Evolutionary conservation across 2,797 vertebrate species (phyloP), one percentile per base, ranked within the genome.

Genomic region (Darevskia nairensis): DNA sequence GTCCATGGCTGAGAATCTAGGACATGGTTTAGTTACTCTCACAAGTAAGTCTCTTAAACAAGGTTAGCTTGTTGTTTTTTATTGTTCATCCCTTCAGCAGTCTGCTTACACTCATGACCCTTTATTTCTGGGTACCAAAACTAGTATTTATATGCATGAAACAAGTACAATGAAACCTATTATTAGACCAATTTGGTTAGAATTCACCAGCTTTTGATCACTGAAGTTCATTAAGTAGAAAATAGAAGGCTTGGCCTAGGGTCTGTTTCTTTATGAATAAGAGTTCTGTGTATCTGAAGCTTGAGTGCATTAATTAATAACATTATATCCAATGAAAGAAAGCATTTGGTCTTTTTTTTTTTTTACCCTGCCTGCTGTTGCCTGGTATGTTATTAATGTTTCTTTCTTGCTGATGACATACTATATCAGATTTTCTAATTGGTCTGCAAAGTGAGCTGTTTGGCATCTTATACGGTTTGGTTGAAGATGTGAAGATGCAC

Each of bases 171-270:
- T 74, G 46, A 50, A 41, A 41, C 10, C 6, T 8, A 25, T 81
- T 44, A 74, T 81, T 74, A 72, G 39, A 87, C 27, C 64, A 77
- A 78, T 9, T 41, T 25, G 8, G 59, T 39, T 27, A 29, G 25
- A 88, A 50, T n/a, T 17, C 29, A 68, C n/a, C 25, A 77, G 6
- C 71, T 55, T 88, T 83, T 88, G 61, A 88, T 88, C 61, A 88
- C 15, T 77, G 44, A 15, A 88, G 72, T 23, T 77, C 72, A 88
- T 55, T 44, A 39, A 55, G 41, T 8, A 69, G 61, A 83, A 82
- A 69, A 29, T 29, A 76, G 55, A 87, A 87, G 55, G n/a, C n/a
- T 82, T 50, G 25, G 86, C 15, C 9, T 27, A 29, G 44, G 23
- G 74, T 29, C 64, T 27, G 8, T 78, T 69, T 84, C 82, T 61